A percentile compares a stretch with the other conserved stretches of the same genome.
Conservation (phyloP, 2,888 invertebrate species). For the Ochropacha duplaris region DNA sequence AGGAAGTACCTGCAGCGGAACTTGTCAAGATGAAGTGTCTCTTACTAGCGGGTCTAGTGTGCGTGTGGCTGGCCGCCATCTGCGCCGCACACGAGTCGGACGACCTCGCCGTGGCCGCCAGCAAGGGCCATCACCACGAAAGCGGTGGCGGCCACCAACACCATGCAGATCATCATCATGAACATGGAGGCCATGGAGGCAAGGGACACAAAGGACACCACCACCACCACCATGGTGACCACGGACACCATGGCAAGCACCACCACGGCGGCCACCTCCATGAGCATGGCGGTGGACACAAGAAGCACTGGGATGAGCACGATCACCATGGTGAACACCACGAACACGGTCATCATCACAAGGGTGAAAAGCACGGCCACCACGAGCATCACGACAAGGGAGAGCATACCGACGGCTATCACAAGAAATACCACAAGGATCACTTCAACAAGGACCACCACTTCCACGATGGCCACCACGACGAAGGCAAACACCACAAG, state of each 20-base stretch:
- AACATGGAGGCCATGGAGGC: slow-evolving; percentile 88
- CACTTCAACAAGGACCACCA: slow-evolving; percentile 94
- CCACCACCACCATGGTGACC: slow-evolving; percentile 89
- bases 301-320: slow-evolving; percentile 90
- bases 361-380: slow-evolving; percentile 90
- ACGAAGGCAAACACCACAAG: slow-evolving; percentile 92
- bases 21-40: slow-evolving; percentile 59
- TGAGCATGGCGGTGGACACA: slow-evolving; percentile 90
- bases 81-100: slow-evolving; percentile 55
- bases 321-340: slow-evolving; percentile 90
- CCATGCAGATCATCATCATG: slow-evolving; percentile 85
- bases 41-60: slow-evolving; percentile 60
- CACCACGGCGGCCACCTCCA: slow-evolving; percentile 88
- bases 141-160: slow-evolving; percentile 87
- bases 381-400: slow-evolving; percentile 93
- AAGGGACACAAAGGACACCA: slow-evolving; percentile 90
- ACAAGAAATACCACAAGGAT: slow-evolving; percentile 93
- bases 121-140: slow-evolving; percentile 77
- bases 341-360: slow-evolving; percentile 89
- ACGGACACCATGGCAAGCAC: slow-evolving; percentile 90
- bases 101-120: slow-evolving; percentile 77
- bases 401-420: slow-evolving; percentile 90
- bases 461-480: slow-evolving; percentile 93
- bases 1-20: slow-evolving; percentile 29
- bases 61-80: slow-evolving; percentile 64